Evolutionary conservation across 2,888 invertebrate genomes (phyloP), one percentile per base, ranked within the genome.

Genomic region (Cheilosia soror): DNA sequence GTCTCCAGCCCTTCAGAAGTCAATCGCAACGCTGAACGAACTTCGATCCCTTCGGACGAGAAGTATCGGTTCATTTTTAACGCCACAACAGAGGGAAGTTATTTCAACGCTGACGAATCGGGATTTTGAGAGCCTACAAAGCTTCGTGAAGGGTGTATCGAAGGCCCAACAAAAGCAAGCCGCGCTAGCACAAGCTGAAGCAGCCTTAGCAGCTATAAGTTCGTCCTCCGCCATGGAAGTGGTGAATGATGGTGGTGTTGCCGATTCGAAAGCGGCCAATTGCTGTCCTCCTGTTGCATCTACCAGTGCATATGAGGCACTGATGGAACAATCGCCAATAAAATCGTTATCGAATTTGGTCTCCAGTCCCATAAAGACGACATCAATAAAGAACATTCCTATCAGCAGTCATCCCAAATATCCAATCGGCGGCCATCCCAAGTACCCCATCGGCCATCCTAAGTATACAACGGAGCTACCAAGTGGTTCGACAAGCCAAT

Each of bases 281-380:
- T 81, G 81, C 27, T 81, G 81, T 68, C 20, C 65, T 9, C 80
- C 84, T 25, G 65, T 62, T 0, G 37, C 84, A 62, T 68, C 85
- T 51, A 77, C 71, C 40, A 51, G 27, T 27, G 72, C 85, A 31
- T 85, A 81, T 40, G 47, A 47, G 7, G 83, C 87, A 13, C 58
- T 89, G 15, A 79, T 91, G 72, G 92, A 92, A 87, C 94, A 94
- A 89, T 94, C 94, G 63, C 94, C 94, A 63, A 94, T 94, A 31
- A 94, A 94, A 90, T 95, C 94, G 73, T 91, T 95, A 82, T 95
- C 95, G 65, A 94, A 94, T 91, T 92, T 94, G 89, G 94, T 94
- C 78, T 94, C 94, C 88, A 94, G 93, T 93, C 94, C 93, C 88
- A 91, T 88, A 11, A 92, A 92, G 88, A 91, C 92, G 51, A 90